A percentile compares a stretch with the other conserved stretches of the same genome.
Conservation (phyloP, 1,140 invertebrate species). For the Hyphantria cunea region DNA sequence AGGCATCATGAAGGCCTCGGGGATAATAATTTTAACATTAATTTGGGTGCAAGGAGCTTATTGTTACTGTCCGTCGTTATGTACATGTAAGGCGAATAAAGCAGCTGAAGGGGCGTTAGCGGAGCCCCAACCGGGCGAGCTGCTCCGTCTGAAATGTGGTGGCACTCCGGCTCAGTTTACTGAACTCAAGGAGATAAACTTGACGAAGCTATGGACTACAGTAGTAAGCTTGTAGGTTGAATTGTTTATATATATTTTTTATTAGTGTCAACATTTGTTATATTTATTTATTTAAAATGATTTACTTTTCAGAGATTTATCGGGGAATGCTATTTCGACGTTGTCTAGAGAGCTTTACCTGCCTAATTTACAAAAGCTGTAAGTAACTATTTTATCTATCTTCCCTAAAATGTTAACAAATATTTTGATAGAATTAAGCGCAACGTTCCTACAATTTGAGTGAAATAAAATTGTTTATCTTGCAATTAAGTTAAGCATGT, state of each 20-base stretch:
- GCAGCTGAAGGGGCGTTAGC: slow-evolving; percentile 44
- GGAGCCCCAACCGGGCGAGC: slow-evolving; percentile 58
- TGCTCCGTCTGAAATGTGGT: slow-evolving; percentile 68
- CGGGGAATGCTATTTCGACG: slow-evolving; percentile 74
- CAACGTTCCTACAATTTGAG: no score
- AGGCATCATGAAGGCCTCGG: slow-evolving; percentile 60
- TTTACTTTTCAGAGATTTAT: slow-evolving; percentile 66
- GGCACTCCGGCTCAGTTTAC: slow-evolving; percentile 65
- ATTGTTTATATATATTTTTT: not conserved
- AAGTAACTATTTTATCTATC: slow-evolving; percentile 47
- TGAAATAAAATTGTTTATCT: no score
- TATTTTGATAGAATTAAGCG: no score
- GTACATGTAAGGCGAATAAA: slow-evolving; percentile 66
- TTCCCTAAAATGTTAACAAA: no score
- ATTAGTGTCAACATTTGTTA: no score
- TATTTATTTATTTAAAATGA: not conserved
- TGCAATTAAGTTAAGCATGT: no score
- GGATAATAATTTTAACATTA: slow-evolving; percentile 47
- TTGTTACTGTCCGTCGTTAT: slow-evolving; percentile 73
- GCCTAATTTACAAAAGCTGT: slow-evolving; percentile 77
- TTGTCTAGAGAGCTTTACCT: slow-evolving; percentile 71
- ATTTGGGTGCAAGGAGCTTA: slow-evolving; percentile 44
- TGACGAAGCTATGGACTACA: slow-evolving; percentile 63
- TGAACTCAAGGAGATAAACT: slow-evolving; percentile 74
- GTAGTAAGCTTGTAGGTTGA: slow-evolving; percentile 74